These are phyloP conservation scores for Colinus virginianus DNA, from an alignment of 2,113 vertebrate genomes.

Conservation along the genomic window DNA sequence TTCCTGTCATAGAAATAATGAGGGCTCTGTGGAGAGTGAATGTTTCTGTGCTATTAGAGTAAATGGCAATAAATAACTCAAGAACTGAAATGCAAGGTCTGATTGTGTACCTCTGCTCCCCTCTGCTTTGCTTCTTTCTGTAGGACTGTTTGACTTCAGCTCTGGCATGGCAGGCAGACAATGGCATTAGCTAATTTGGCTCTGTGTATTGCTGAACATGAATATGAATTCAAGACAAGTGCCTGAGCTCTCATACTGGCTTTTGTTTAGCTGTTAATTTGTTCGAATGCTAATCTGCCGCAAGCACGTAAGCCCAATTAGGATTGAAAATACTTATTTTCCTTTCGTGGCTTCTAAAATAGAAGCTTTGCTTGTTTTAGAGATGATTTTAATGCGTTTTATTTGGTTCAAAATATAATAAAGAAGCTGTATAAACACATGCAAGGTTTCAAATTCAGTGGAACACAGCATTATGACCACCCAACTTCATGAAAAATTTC, in stretches of 20 bases:
- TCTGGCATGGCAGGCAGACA: constrained; percentile 13
- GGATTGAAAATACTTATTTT: constrained; percentile 36
- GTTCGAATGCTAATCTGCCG: constrained; percentile 71
- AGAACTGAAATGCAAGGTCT: background rate
- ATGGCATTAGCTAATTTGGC: constrained; percentile 37
- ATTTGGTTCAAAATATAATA: background rate
- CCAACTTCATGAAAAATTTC: background rate
- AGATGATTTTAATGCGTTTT: background rate
- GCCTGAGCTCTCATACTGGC: constrained; percentile 75
- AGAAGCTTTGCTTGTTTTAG: background rate
- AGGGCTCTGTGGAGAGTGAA: background rate
- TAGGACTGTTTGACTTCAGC: background rate
- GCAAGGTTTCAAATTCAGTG: background rate
- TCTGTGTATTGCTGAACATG: constrained; percentile 39
- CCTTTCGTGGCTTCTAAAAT: constrained; percentile 35
- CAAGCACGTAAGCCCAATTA: constrained; percentile 61
- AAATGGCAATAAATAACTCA: background rate
- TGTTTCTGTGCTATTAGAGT: background rate
- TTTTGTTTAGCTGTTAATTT: constrained; percentile 80
- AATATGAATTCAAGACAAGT: constrained; percentile 75
- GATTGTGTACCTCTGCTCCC: background rate
- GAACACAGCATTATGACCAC: background rate
- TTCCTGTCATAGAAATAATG: background rate
- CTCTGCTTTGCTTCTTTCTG: background rate
- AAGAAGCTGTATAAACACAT: background rate